Base-by-base conservation (phyloP, 1,140 invertebrate genomes). In the Macrostomum lignano region DNA sequence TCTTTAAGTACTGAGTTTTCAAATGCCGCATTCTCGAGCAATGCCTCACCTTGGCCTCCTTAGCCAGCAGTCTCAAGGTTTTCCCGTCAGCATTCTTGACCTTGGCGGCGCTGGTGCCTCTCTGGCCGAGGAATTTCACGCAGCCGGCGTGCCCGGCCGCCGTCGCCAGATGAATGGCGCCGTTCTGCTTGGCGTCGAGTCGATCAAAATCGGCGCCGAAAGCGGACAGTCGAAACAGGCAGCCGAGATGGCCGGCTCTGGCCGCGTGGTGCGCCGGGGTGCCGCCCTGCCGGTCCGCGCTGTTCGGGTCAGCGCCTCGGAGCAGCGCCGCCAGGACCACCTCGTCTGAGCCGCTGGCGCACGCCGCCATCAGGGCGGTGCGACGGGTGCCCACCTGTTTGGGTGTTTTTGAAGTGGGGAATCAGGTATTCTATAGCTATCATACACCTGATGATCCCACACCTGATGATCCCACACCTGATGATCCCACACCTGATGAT, bases 71-170 rank as follows among this genome's bases (percentile, higher is more conserved):
- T 40, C 43, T 48, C 9, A 52, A 43, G 19, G 43, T 44, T 21
- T 45, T 38, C 7, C 54, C 56, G 31, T 52, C 50, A 39, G 44
- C 45, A 35, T 58, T 56, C 40, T 60, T 60, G 17, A 42, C 39
- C 41, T 58, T 58, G 1, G 54, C 51, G 41, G 58, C 58, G 33
- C 52, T n/a, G n/a, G n/a, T n/a, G n/a, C n/a, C n/a, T 51, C 51
- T 48, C 35, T 58, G 51, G 26, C 40, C 44, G 3, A 54, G 36
- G 38, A 54, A 59, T 36, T 49, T 48, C 36, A 49, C 48, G 36
- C 47, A 53, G 43, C 46, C 45, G 7, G 40, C 51, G 28, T 52
- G 44, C 6, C 52, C 49, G 21, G 40, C 39, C 13, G 38, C 39
- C n/a, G n/a, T n/a, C 25, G 53, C 51, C 26, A 45, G 35, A 35